These are phyloP conservation scores for Unio pictorum DNA, from an alignment of 2,888 invertebrate species.

Conservation along the genomic window DNA sequence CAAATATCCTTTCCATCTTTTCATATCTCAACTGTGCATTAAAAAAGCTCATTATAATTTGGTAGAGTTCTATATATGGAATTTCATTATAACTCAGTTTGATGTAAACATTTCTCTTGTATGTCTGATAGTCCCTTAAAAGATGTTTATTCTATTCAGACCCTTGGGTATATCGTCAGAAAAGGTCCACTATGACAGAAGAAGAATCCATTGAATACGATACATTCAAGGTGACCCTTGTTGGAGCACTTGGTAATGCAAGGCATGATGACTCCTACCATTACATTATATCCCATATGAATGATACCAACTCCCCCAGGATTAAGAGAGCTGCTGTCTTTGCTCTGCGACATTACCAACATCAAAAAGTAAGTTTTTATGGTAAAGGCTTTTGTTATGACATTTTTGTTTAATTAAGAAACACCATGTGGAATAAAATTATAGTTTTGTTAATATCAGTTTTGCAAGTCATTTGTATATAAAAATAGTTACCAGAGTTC, in stretches of 20 bases:
- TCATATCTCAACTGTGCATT: too few relatives aligned
- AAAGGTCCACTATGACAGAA: conserved; percentile 28
- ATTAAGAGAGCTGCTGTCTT: conserved; percentile 38
- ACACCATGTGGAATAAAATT: neutral
- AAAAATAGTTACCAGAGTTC: too few relatives aligned
- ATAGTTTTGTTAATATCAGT: too few relatives aligned
- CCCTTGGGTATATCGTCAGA: conserved; percentile 24
- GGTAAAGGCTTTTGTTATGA: neutral
- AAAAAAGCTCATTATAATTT: too few relatives aligned
- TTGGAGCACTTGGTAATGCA: conserved; percentile 42
- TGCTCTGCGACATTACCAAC: conserved; percentile 28
- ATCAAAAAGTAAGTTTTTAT: conserved; percentile 19
- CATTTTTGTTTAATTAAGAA: neutral
- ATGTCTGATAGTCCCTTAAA: too few relatives aligned
- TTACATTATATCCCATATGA: conserved; percentile 40
- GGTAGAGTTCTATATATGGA: too few relatives aligned
- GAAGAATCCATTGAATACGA: conserved; percentile 20
- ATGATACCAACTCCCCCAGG: conserved; percentile 33
- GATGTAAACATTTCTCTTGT: too few relatives aligned
- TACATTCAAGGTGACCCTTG: conserved; percentile 23
- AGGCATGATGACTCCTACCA: conserved; percentile 35
- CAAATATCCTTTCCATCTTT: too few relatives aligned
- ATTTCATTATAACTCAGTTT: too few relatives aligned
- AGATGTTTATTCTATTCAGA: conserved; percentile 10
- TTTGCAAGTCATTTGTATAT: too few relatives aligned